A percentile compares a stretch with the other conserved stretches of the same genome.
Evolutionary conservation across 2,888 invertebrate genomes (phyloP).

Genomic region (Drepana falcataria): DNA sequence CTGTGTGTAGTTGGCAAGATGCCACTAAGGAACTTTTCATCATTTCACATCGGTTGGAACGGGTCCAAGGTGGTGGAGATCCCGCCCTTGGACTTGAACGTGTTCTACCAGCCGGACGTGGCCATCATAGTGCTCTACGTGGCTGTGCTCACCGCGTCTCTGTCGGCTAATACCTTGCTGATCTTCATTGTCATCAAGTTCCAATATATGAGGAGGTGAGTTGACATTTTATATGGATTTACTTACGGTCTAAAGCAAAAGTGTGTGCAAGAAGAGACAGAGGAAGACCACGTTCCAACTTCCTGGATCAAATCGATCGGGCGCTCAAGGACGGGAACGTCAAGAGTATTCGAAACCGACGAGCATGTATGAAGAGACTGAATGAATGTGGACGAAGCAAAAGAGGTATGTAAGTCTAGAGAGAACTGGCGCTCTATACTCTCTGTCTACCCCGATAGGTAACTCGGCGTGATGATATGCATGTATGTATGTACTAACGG

Average conservation of each 20-base stretch:
- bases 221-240: constrained; percentile 6
- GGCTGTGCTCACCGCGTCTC: constrained; percentile 81
- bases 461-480: too few species aligned
- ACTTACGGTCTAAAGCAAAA: background rate
- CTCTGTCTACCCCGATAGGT: too few species aligned
- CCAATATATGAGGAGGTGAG: constrained; percentile 86
- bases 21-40: constrained; percentile 18
- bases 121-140: constrained; percentile 82
- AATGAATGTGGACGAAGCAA: too few species aligned
- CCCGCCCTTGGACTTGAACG: constrained; percentile 49
- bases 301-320: too few species aligned
- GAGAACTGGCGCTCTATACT: too few species aligned
- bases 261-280: too few species aligned
- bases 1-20: background rate
- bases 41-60: constrained; percentile 32
- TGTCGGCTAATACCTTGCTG: constrained; percentile 82
- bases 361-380: too few species aligned
- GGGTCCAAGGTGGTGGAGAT: constrained; percentile 36
- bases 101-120: constrained; percentile 63
- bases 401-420: too few species aligned
- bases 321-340: too few species aligned
- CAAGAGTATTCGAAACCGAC: too few species aligned
- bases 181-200: constrained; percentile 85
- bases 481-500: too few species aligned
- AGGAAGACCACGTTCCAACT: too few species aligned